Base-by-base conservation (phyloP, 2,888 invertebrate genomes). In the Amphipoea oculea region DNA sequence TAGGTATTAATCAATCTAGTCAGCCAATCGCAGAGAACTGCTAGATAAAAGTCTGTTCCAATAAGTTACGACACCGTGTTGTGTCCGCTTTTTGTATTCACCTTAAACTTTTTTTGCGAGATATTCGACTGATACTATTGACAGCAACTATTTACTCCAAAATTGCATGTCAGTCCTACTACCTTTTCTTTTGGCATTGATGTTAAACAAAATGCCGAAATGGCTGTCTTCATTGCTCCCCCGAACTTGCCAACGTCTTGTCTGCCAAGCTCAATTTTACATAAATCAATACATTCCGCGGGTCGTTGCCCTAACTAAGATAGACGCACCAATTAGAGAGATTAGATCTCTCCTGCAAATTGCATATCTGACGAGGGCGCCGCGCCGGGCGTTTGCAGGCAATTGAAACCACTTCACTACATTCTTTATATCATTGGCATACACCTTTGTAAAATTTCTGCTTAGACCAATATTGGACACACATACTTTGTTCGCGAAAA, bases 291-390 rank as follows among this genome's bases (percentile, higher is more conserved):
- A 83, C 73, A 23, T 54, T 63, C 29, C 7, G 40, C 23, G 57
- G 84, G 84, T 78, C 80, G 63, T 68, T 68, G 84, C 57, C 48
- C 80, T 69, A 60, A 67, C 42, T 51, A 40, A 81, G 57, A 78
- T 17, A 80, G 78, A 78, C 62, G 51, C n/a, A 68, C 54, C 68
- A 84, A 81, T 84, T 84, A 84, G 54, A 68, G 42, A 73, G 66
- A 82, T 71, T 57, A 79, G 40, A 72, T 72, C 62, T 48, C 80
- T 60, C 66, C 29, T 68, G 71, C 62, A 51, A 68, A 84, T 67
- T 62, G 45, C 45, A 79, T 7, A 48, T 62, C 54, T 84, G 54
- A 40, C 78, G 57, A 62, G 76, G 78, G 66, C 36, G 36, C 36
- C 36, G 66, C 36, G 36, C 36, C 36, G 36, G 36, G 36, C 51